phyloP scores from a whole-genome alignment of 1,140 invertebrate species.

The Pseudomyrmex dendroicus region DNA sequence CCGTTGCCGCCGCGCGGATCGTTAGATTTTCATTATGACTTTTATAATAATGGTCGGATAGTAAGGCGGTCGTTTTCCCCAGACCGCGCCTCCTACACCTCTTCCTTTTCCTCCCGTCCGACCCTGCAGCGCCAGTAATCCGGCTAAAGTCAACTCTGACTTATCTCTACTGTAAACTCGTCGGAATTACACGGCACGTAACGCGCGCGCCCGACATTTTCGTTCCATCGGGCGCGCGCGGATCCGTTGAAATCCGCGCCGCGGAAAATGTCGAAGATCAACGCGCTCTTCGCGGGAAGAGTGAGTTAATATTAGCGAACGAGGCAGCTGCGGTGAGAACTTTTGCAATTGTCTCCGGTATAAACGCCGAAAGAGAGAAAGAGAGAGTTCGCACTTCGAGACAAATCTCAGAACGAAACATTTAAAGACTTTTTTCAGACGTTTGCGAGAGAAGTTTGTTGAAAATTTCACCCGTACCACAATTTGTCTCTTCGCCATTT shows the following conservation, averaged over 20 bases:
- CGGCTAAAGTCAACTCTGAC: slow-evolving; percentile 55
- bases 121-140: slow-evolving; percentile 36
- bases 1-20: slow-evolving; percentile 36
- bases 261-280: slow-evolving; percentile 44
- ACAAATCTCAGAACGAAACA: slow-evolving; percentile 12
- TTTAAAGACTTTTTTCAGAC: background rate
- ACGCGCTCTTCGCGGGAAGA: slow-evolving; percentile 4
- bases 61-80: background rate
- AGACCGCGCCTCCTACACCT: background rate
- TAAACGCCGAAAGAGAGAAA: background rate
- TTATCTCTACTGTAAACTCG: slow-evolving; percentile 63
- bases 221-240: slow-evolving; percentile 41
- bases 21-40: slow-evolving; percentile 75
- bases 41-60: slow-evolving; percentile 71
- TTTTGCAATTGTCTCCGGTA: slow-evolving; percentile 24
- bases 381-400: slow-evolving; percentile 1
- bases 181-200: slow-evolving; percentile 70
- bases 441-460: background rate
- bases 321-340: background rate
- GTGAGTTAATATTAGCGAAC: slow-evolving; percentile 36
- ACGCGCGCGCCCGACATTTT: slow-evolving; percentile 55
- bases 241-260: slow-evolving; percentile 43
- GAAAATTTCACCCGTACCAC: slow-evolving; percentile 7
- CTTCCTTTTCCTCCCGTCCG: background rate
- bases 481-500: background rate